Conservation (phyloP, 2,113 vertebrate genomes). For the Leptobrachium leishanense region DNA sequence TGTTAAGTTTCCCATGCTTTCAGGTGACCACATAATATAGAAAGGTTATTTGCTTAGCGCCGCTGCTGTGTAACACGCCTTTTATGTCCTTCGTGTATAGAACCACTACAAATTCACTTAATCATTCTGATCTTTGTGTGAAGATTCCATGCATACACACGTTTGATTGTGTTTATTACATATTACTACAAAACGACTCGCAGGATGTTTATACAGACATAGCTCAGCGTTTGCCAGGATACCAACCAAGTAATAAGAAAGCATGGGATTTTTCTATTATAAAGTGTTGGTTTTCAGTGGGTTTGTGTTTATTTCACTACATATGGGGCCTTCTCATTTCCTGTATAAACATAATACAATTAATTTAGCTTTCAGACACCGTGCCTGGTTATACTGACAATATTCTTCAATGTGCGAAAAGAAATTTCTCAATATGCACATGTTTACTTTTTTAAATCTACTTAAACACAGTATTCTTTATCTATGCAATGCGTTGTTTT, state of each 20-base stretch:
- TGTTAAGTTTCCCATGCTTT: not conserved
- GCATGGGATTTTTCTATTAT: not conserved
- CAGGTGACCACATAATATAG: not conserved
- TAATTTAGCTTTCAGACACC: slow-evolving; percentile 64
- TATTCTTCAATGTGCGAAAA: slow-evolving; percentile 46
- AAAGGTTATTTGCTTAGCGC: not conserved
- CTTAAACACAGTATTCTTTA: not conserved
- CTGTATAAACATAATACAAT: slow-evolving; percentile 53
- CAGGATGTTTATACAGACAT: too few relatives aligned
- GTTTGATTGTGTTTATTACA: too few relatives aligned
- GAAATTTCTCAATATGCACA: slow-evolving; percentile 42
- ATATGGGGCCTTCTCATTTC: slow-evolving; percentile 63
- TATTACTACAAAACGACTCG: too few relatives aligned
- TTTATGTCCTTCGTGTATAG: not conserved
- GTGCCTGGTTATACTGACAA: slow-evolving; percentile 53
- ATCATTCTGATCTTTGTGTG: too few relatives aligned
- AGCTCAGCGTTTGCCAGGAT: too few relatives aligned
- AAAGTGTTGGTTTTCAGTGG: not conserved
- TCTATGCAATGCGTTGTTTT: not conserved
- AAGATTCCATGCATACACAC: too few relatives aligned
- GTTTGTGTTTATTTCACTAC: slow-evolving; percentile 53
- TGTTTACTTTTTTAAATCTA: not conserved
- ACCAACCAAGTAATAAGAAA: too few relatives aligned
- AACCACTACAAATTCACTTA: not conserved
- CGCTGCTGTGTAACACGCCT: not conserved